Conservation (phyloP, 2,797 vertebrate species). For the Liasis olivaceus region DNA sequence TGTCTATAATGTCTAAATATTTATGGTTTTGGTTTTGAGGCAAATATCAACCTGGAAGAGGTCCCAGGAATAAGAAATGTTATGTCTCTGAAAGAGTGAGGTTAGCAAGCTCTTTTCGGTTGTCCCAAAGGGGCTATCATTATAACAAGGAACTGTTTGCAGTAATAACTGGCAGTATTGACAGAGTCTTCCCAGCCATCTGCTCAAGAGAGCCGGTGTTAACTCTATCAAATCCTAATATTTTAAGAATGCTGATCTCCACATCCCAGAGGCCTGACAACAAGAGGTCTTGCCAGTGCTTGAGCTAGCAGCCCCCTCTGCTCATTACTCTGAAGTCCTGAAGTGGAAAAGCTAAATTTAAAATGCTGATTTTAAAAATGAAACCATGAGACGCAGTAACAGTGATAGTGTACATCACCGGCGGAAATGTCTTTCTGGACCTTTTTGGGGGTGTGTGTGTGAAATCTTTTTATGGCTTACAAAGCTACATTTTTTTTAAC, state of each 20-base stretch:
- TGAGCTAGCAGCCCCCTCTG: conserved; percentile 71
- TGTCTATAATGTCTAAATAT: fast-evolving
- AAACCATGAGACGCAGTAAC: conserved; percentile 3
- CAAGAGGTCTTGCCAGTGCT: conserved; percentile 73
- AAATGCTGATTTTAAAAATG: conserved; percentile 50
- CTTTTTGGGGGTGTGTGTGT: neutral
- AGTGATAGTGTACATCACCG: conserved; percentile 12
- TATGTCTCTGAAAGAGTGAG: conserved; percentile 54
- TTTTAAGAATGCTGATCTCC: conserved; percentile 89
- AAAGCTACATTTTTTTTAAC: neutral
- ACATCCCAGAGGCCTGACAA: conserved; percentile 80
- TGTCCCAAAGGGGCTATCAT: conserved; percentile 88
- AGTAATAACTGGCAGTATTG: conserved; percentile 90
- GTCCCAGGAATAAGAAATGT: conserved; percentile 32
- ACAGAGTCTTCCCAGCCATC: conserved; percentile 96
- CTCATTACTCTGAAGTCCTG: conserved; percentile 69
- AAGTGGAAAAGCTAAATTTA: conserved; percentile 83
- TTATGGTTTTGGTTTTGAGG: neutral
- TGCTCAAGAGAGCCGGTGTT: conserved; percentile 85
- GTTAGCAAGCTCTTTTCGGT: conserved; percentile 70
- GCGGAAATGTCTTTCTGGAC: neutral
- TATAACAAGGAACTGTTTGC: conserved; percentile 89
- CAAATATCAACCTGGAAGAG: conserved; percentile 9
- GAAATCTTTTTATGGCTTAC: neutral
- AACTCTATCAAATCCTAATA: conserved; percentile 88